Conservation (phyloP, 35 echinoderm and acorn worm species). For the Lytechinus variegatus region DNA sequence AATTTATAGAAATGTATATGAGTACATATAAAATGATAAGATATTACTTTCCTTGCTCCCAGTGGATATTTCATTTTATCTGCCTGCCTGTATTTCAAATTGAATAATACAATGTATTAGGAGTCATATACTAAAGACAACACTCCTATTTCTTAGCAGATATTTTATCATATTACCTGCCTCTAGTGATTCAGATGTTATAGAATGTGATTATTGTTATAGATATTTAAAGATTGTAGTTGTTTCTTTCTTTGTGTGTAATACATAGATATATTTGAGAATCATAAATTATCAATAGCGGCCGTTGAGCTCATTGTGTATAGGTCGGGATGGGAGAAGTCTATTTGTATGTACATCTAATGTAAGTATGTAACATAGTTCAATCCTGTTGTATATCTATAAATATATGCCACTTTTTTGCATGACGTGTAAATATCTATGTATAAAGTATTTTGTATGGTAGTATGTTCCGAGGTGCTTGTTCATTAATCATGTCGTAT, state of each 20-base stretch:
- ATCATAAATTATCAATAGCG: background rate
- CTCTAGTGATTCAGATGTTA: background rate
- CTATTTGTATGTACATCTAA: background rate
- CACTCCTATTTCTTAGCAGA: background rate
- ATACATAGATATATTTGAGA: slow-evolving; percentile 14
- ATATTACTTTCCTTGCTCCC: too few species aligned
- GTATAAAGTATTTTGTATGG: slow-evolving; percentile 20
- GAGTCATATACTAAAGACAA: background rate
- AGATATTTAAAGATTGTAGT: background rate
- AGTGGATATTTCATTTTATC: too few species aligned
- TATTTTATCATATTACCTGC: background rate
- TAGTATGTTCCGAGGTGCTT: background rate
- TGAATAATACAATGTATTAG: background rate
- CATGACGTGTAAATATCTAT: background rate
- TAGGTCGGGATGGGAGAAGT: background rate
- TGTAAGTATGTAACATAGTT: background rate
- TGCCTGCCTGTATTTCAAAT: too few species aligned
- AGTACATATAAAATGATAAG: too few species aligned
- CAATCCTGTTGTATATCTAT: background rate
- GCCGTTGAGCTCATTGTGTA: background rate
- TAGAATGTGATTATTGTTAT: background rate
- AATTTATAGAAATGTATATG: too few species aligned
- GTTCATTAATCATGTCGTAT: slow-evolving; percentile 5
- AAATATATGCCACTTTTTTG: slow-evolving; percentile 14
- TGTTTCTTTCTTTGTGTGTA: background rate